Percentiles rank a stretch among this genome's conserved stretches.
Evolutionary conservation across 2,797 vertebrate species (phyloP).

Genomic region (Aeoliscus strigatus): DNA sequence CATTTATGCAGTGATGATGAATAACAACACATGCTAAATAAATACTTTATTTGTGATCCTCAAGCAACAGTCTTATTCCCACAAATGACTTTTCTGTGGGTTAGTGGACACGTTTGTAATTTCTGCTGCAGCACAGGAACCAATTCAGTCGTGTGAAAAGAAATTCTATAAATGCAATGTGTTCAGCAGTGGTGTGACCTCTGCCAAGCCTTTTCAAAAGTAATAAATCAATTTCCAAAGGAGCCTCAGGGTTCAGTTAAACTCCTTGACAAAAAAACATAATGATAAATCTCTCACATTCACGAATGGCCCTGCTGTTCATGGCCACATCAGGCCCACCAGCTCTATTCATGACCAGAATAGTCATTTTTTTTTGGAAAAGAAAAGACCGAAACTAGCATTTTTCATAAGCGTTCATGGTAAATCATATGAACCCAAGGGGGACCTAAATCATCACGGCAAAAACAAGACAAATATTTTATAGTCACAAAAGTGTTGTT

Average conservation of each 20-base stretch:
- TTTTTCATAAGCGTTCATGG: no score
- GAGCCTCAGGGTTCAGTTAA: not conserved
- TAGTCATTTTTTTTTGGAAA: not conserved
- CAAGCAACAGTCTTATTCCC: no score
- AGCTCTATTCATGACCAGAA: no score
- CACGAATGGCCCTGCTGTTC: slow-evolving; percentile 3
- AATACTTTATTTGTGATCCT: no score
- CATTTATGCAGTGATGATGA: no score
- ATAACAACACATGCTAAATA: no score
- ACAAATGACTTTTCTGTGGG: no score
- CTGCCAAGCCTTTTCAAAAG: slow-evolving; percentile 12
- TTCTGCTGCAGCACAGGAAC: no score
- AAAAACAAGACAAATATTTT: not conserved
- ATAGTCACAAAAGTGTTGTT: not conserved
- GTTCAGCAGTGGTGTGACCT: not conserved
- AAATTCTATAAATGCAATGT: no score
- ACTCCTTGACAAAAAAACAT: slow-evolving; percentile 17
- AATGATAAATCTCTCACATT: not conserved
- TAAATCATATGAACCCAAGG: no score
- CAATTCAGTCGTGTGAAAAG: no score
- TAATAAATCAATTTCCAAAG: slow-evolving; percentile 25
- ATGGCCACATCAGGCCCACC: not conserved
- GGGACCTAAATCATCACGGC: not conserved
- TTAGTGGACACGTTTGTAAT: no score
- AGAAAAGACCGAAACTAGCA: not conserved